These are phyloP conservation scores for Dicaeum eximium DNA, from an alignment of 2,113 vertebrate genomes.

Conservation along the genomic window DNA sequence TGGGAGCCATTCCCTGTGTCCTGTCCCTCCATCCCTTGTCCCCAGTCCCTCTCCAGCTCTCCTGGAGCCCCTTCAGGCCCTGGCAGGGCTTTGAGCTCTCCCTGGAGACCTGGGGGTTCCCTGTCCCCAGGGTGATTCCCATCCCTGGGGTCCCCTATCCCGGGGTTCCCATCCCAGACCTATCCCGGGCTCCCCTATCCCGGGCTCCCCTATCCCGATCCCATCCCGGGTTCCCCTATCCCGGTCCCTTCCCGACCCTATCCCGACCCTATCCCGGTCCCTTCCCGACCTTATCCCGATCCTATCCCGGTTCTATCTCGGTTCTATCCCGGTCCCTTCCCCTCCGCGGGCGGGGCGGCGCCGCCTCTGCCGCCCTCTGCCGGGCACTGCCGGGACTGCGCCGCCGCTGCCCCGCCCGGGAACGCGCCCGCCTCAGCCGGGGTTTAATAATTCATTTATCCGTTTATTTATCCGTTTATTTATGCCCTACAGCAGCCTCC, in stretches of 20 bases:
- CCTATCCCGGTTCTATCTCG: neutral
- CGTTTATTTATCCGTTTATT: rapidly evolving
- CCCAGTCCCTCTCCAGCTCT: neutral
- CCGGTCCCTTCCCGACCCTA: neutral
- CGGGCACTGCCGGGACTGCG: neutral
- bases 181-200: neutral
- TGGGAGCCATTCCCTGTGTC: neutral
- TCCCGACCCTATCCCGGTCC: neutral
- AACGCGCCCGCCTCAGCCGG: rapidly evolving
- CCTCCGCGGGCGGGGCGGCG: neutral
- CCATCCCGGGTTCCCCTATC: neutral
- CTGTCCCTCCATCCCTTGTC: neutral
- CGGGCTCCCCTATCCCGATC: neutral
- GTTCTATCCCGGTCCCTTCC: neutral
- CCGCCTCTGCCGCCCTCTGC: neutral
- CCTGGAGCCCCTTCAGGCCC: neutral
- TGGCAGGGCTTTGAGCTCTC: neutral
- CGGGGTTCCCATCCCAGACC: neutral
- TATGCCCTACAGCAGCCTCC: rapidly evolving
- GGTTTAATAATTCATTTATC: rapidly evolving
- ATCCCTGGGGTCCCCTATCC: neutral
- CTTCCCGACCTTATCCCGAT: neutral
- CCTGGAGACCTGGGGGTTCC: too few species aligned
- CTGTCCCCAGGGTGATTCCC: neutral
- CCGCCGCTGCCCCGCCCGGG: neutral